Evolutionary conservation across 1,140 invertebrate species (phyloP).

Genomic region (Eriocheir sinensis): DNA sequence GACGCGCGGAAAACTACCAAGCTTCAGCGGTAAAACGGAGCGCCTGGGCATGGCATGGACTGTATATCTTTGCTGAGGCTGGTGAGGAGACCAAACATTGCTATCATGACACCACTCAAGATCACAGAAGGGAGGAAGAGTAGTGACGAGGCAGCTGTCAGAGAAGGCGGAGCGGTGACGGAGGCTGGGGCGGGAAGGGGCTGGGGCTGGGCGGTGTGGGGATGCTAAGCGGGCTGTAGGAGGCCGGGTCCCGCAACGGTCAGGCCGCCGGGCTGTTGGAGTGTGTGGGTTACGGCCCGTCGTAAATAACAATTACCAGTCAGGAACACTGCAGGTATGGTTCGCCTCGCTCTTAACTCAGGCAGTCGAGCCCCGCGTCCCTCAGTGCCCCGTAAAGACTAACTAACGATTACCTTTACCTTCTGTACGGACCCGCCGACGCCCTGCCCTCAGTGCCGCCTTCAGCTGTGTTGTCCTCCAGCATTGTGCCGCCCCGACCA

Average conservation of each 20-base stretch:
- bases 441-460: background rate
- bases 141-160: background rate
- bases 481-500: background rate
- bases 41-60: too few relatives aligned
- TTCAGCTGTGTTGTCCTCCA: background rate
- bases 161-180: background rate
- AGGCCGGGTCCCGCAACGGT: slow-evolving; percentile 11
- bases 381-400: background rate
- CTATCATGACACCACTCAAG: background rate
- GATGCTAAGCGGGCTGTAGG: background rate
- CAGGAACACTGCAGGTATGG: slow-evolving; percentile 44
- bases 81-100: background rate
- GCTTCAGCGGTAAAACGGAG: too few relatives aligned
- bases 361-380: background rate
- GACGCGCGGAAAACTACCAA: too few relatives aligned
- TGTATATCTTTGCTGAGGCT: too few relatives aligned
- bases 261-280: slow-evolving; percentile 21
- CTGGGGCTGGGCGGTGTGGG: background rate
- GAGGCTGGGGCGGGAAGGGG: too few relatives aligned
- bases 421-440: background rate
- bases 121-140: background rate
- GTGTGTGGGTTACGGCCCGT: slow-evolving; percentile 39
- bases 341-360: background rate
- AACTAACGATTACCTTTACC: background rate
- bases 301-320: slow-evolving; percentile 49